A percentile compares a stretch with the other conserved stretches of the same genome.
Conservation (phyloP, 2,888 invertebrate species). For the Drosophila pseudotakahashii region DNA sequence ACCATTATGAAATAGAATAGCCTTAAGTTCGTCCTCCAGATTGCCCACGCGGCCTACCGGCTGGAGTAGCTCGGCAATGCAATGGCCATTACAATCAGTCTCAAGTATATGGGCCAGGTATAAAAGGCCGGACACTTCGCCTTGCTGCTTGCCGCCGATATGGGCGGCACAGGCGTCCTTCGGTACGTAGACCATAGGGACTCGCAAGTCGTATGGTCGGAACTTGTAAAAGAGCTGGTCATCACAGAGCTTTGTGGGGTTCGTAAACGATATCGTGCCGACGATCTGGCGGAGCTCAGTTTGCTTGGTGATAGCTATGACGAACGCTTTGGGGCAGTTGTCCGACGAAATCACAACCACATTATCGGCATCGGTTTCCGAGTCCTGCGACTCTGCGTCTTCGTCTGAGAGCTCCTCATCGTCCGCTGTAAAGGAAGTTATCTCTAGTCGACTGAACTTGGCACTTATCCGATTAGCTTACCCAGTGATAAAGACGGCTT, state of each 20-base stretch:
- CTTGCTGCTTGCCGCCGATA: constrained; percentile 51
- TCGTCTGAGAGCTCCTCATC: constrained; percentile 68
- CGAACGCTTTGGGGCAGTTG: constrained; percentile 85
- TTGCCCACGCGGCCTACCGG: constrained; percentile 91
- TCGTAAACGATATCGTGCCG: constrained; percentile 85
- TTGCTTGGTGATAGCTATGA: constrained; percentile 91
- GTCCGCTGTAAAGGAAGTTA: constrained; percentile 48
- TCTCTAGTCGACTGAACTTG: neutral
- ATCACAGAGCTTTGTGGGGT: constrained; percentile 85
- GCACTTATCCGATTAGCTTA: constrained; percentile 25
- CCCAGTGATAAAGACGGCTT: constrained; percentile 65
- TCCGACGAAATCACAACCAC: constrained; percentile 55
- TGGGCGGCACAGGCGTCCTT: constrained; percentile 86
- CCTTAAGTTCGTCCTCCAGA: constrained; percentile 91
- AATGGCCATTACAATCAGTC: constrained; percentile 87
- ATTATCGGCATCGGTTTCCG: constrained; percentile 60
- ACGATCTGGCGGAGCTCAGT: constrained; percentile 90
- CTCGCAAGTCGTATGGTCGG: constrained; percentile 90
- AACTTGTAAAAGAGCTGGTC: constrained; percentile 88
- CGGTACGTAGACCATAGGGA: constrained; percentile 91
- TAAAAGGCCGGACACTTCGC: constrained; percentile 85
- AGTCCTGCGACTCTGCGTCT: constrained; percentile 56
- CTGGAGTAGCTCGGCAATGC: constrained; percentile 87
- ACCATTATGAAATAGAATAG: constrained; percentile 91
- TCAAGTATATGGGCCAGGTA: constrained; percentile 87